Base-by-base conservation (phyloP, 2,113 vertebrate species). In the Diadophis punctatus region DNA sequence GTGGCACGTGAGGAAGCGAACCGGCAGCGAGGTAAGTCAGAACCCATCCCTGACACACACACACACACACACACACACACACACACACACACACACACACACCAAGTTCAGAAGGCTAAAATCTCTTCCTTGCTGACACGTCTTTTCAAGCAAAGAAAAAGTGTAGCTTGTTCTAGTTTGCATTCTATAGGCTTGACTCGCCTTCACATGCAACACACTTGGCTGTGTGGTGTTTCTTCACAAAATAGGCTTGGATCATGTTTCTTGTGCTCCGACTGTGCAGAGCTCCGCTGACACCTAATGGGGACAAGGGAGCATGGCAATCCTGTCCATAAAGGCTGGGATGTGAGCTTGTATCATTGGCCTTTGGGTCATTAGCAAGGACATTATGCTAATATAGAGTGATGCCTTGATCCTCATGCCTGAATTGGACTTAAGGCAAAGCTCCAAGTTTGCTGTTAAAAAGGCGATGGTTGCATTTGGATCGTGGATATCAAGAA, bases 261-360 rank as follows among this genome's bases (percentile, higher is more conserved):
- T 87, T 88, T 92, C 8, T 7, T 91, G 48, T 46, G n/a, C 0
- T 43, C 85, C 20, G 1, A 87, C 91, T 95, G 80, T 93, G 85
- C 51, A 94, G 91, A 94, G 89, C 93, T 96, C 92, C 92, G 95
- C 95, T 94, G 96, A 96, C 96, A 96, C 53, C 96, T 97, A 95
- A 95, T 86, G 97, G 97, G 90, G 94, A 92, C 89, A 0, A 63
- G 1, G 53, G 63, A 96, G 68, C 87, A 95, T 92, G 63, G 12
- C 43, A 95, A 91, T 90, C 39, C 8, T 23, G 88, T 39, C 0
- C 1, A 63, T 22, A 52, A 93, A 53, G 0, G 1, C 10, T 74
- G 8, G 1, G 9, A 43, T 46, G 51, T 88, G 92, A 30, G 86
- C 93, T 95, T 56, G 48, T 56, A 12, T 27, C 63, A 1, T 34